Base-by-base conservation (phyloP, 2,888 invertebrate genomes). In the Dicranocentrus wangi region DNA sequence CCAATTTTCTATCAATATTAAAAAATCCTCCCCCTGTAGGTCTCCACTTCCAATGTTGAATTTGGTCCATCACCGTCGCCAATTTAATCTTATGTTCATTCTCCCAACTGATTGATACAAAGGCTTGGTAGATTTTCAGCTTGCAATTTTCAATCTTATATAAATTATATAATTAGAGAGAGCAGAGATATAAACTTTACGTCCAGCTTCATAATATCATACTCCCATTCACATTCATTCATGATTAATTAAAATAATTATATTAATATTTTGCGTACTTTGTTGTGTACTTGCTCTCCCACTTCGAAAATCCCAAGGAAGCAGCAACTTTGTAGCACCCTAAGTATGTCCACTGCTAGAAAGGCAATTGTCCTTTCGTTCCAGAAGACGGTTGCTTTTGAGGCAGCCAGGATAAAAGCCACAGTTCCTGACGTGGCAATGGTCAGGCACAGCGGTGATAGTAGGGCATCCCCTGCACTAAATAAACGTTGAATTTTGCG, bases 11-110 rank as follows among this genome's bases (percentile, higher is more conserved):
- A 1, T 73, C 61, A 21, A 68, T 23, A 1, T 39, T 15, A 28
- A 80, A 80, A 7, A 72, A 68, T 51, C 42, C 53, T 5, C 17
- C 21, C 3, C 65, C 79, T 23, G 53, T 28, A 21, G 71, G 17
- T 7, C 47, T 66, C 79, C 66, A 72, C 13, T 60, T 2, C 72
- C 79, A 79, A 19, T 13, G 25, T 39, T 68, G 68, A 51, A 72
- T 68, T n/a, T 39, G 21, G 1, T 80, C 27, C 7, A 72, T 39
- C 3, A 72, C 66, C n/a, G 51, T 72, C 15, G n/a, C 51, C 13
- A 61, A 21, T 27, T 80, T 51, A 39, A 25, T 17, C 28, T 58
- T 79, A 13, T 55, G 53, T 13, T 39, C 28, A 0, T 53, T 32
- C 21, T 65, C 66, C 78, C 71, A 71, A 0, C 65, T 32, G 13